Evolutionary conservation across 2,797 vertebrate species (phyloP), one percentile per base, ranked within the genome.

Genomic region (Gymnocypris eckloni): DNA sequence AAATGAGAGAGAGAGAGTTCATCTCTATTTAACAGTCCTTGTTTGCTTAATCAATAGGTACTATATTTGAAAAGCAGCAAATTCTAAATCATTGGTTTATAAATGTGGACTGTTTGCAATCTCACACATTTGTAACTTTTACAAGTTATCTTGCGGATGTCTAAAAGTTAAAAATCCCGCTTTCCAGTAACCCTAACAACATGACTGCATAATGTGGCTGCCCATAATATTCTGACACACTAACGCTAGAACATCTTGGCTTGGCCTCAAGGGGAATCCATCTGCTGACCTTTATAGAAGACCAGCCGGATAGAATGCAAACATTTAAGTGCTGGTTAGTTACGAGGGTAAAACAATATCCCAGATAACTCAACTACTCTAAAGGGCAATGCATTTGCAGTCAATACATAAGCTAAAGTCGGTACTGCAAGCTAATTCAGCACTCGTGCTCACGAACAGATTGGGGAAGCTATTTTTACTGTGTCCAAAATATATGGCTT

Each of bases 161-260:
- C 28, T 77, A 20, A 50, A 79, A 78, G 75, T 77, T 77, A 25
- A 61, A 84, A 56, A 59, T 79, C 50, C 43, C 50, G 56, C 82
- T 69, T 67, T 78, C 16, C 37, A 15, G 33, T 54, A 56, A 56
- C n/a, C 64, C 20, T 50, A 33, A 66, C 71, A 76, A 37, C 28
- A 50, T 45, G 16, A 71, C 67, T 56, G 71, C 25, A 45, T 50
- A 50, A 83, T 67, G 22, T 20, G 61, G 18, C 56, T 28, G 41
- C n/a, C 41, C 82, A 67, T 3, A 83, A 67, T 50, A 48, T 33
- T 83, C 54, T 20, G 22, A 54, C 64, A 22, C n/a, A 41, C 25
- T 12, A 54, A 66, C 61, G 22, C 43, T 22, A 25, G n/a, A 71
- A 33, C 39, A 73, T 59, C 39, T 39, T 77, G 45, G 33, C 37